Evolutionary conservation across 2,113 vertebrate genomes (phyloP).

Genomic region (Galeopterus variegatus): DNA sequence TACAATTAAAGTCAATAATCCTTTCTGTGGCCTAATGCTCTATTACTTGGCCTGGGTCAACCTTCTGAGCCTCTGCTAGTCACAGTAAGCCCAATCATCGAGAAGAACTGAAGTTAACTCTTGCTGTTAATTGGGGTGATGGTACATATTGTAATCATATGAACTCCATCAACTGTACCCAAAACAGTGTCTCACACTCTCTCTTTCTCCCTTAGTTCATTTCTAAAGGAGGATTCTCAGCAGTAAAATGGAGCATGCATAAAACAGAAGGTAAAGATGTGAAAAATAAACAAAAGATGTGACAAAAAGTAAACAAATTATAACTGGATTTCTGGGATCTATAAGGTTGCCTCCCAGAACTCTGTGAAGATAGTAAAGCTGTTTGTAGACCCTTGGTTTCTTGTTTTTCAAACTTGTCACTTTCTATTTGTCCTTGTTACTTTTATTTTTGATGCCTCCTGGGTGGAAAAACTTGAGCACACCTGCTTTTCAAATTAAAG

Average conservation of each 20-base stretch:
- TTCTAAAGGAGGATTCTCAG: background rate
- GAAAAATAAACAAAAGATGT: background rate
- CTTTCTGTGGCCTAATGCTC: background rate
- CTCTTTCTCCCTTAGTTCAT: background rate
- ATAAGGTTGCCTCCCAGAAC: background rate
- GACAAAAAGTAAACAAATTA: background rate
- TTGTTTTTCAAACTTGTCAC: background rate
- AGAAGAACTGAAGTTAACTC: background rate
- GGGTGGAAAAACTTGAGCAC: background rate
- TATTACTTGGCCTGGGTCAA: background rate
- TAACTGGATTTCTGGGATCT: background rate
- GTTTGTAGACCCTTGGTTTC: background rate
- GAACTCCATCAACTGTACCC: background rate
- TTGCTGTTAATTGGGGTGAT: background rate
- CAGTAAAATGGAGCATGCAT: background rate
- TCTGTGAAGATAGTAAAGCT: background rate
- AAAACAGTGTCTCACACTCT: rapidly evolving
- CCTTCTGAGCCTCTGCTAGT: background rate
- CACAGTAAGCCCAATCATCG: background rate
- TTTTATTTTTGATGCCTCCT: background rate
- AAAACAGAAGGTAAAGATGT: background rate
- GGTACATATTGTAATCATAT: background rate
- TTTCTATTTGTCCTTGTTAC: background rate
- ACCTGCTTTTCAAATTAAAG: background rate
- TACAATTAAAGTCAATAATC: background rate